Base-by-base conservation (phyloP, 2,797 vertebrate species). In the Chiroxiphia lanceolata region DNA sequence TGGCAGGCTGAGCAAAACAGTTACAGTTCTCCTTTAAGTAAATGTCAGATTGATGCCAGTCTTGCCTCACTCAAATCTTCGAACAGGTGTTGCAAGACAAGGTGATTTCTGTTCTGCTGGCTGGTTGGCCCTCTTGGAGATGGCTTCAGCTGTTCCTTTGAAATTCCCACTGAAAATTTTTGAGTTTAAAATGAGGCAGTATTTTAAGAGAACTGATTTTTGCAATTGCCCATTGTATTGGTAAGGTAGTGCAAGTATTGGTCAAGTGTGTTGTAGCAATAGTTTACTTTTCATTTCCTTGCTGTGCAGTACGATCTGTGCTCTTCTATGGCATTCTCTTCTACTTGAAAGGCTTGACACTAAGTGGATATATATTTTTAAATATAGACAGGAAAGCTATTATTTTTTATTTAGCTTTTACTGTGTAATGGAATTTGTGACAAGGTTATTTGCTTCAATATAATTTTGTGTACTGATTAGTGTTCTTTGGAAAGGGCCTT, bases 351-450 rank as follows among this genome's bases (percentile, higher is more conserved):
- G 96, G 97, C 93, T 94, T 98, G 98, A 98, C 97, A 97, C 94
- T 98, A 98, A 98, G 97, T 98, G 96, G 95, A 98, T 96, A 97
- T 97, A 97, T 96, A 98, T 97, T 97, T 98, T 98, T 97, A 96
- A 98, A 97, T 97, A 97, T 95, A 98, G 95, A 91, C 95, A 93
- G 94, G 92, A 96, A 98, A 97, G 96, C 98, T 98, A 96, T 97
- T 97, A 97, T 98, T 98, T 98, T 98, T 98, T 98, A 98, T 98
- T 98, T 98, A 97, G 97, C 96, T 98, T 98, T 98, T 97, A 97
- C 93, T 95, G 85, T 95, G 96, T 97, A 98, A 98, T 98, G 97
- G 97, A 98, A 98, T 98, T 97, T 97, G 97, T 98, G 97, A 98
- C 98, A 98, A 97, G 97, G 97, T 98, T 98, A 97, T 97, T 98